Conservation (phyloP, 2,113 vertebrate species). For the Scomber colias region DNA sequence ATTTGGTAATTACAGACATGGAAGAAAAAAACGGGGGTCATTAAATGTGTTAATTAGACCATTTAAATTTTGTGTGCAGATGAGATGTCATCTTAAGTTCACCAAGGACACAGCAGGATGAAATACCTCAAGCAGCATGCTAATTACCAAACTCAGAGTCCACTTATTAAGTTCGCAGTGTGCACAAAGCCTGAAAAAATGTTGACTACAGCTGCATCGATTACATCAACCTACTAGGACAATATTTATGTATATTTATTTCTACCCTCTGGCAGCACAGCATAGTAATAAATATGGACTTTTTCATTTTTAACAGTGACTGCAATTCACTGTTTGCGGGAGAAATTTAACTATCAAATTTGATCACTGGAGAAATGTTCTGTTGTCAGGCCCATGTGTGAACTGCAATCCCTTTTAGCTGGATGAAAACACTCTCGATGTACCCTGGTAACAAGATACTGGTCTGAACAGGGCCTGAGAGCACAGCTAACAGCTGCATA, state of each 20-base stretch:
- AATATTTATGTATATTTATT: not conserved
- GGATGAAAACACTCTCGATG: slow-evolving; percentile 2
- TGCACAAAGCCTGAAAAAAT: not conserved
- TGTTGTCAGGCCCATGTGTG: not conserved
- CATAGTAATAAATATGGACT: not conserved
- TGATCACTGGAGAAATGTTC: not conserved
- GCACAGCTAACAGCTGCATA: not conserved
- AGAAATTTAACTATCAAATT: not conserved
- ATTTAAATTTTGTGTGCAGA: not conserved
- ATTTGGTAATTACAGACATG: not conserved
- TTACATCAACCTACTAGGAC: not conserved
- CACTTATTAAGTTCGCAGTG: not conserved
- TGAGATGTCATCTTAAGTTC: not conserved
- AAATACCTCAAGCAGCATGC: not conserved
- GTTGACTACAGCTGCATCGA: not conserved
- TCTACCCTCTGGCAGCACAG: not conserved
- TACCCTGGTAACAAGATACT: slow-evolving; percentile 32
- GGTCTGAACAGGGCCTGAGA: not conserved
- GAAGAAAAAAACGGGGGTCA: not conserved
- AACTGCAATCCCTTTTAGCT: slow-evolving; percentile 13
- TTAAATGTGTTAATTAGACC: not conserved
- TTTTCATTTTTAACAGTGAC: not conserved
- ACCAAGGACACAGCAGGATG: not conserved
- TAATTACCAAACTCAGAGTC: not conserved
- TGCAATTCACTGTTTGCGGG: slow-evolving; percentile 1